Base-by-base conservation (phyloP, 2,113 vertebrate species). In the Xenopus laevis region DNA sequence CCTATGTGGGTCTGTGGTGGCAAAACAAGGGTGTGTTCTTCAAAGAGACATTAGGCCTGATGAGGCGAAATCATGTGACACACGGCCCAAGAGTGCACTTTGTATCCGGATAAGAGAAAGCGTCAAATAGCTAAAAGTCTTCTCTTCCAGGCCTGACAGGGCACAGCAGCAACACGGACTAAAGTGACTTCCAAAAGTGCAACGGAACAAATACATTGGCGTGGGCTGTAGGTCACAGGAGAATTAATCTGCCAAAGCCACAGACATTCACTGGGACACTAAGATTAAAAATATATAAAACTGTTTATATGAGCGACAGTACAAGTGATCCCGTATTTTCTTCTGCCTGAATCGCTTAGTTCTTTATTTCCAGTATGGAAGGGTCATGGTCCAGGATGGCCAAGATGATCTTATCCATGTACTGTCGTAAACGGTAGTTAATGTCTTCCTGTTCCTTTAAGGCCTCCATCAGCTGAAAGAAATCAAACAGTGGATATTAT, bases 361-460 rank as follows among this genome's bases (percentile, higher is more conserved):
- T 92, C 86, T 99, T 99, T 83, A 99, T 99, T 87, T 99, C 97
- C 84, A 99, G 84, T 79, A 99, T 98, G 80, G 97, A 99, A 0
- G 97, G 97, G 78, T 98, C 98, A 82, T 99, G 95, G 85, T 99
- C 97, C 80, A 99, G 86, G 83, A 99, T 99, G 79, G 92, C 92
- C 67, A 99, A 86, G 83, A 98, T 99, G 17, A 99, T 97, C 89
- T 99, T 99, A 91, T 99, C 97, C 97, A 99, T 99, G 84, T 99
- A 99, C 79, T 98, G 96, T 60, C 96, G 87, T 66, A 99, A 89
- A 17, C 96, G 93, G 67, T 90, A 84, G 81, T 98, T 99, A 80
- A 99, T 99, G 80, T 99, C 97, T 77, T 99, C 97, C 83, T 98
- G 97, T 78, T 99, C 94, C 87, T 96, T 97, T 40, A 99, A 88